Conservation (phyloP, 2,888 invertebrate species). For the Trachelus tabidus region DNA sequence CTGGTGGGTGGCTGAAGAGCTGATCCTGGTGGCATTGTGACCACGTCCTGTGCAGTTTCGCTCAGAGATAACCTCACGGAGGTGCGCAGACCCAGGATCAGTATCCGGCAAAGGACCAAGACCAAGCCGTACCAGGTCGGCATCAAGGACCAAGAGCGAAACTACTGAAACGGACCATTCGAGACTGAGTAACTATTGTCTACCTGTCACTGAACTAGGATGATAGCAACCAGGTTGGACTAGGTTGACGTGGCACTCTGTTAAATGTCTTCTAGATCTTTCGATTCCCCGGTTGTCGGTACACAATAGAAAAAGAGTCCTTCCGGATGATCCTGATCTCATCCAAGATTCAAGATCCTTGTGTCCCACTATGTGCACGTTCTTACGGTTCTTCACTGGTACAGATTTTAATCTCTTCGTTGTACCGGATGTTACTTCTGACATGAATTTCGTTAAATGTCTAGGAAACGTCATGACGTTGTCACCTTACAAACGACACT, state of each 20-base stretch:
- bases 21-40: constrained; percentile 37
- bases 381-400: neutral
- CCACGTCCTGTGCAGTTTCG: constrained; percentile 39
- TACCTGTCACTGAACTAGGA: neutral
- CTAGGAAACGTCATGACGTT: neutral
- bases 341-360: neutral
- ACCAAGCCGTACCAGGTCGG: neutral
- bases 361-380: neutral
- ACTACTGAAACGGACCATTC: neutral
- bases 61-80: constrained; percentile 25
- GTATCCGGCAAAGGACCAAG: too few relatives aligned
- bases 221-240: neutral
- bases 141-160: neutral
- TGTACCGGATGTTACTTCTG: neutral
- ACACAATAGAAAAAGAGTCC: neutral
- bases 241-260: neutral
- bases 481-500: neutral
- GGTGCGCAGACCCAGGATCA: neutral
- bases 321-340: neutral
- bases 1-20: constrained; percentile 23
- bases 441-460: neutral
- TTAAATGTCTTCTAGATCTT: neutral
- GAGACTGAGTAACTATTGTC: neutral
- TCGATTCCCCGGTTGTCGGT: neutral
- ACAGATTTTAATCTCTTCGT: neutral